phyloP scores from a whole-genome alignment of 1,140 invertebrate genomes.

The Euborellia annulipes region DNA sequence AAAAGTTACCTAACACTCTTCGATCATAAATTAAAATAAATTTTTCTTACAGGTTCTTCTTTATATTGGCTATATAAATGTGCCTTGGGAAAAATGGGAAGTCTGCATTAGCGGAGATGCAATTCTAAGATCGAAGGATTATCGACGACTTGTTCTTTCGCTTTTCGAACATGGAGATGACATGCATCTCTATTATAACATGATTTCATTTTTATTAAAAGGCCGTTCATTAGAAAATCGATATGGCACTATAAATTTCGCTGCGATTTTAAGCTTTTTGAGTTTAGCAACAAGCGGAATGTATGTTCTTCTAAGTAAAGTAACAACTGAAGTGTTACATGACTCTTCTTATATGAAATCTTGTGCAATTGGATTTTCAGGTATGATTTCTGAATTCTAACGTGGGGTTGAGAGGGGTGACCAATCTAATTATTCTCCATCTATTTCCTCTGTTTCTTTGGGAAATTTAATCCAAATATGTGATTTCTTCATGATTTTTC shows the following conservation, averaged over 20 bases:
- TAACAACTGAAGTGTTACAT: conserved; percentile 18
- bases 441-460: too few relatives aligned
- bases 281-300: conserved; percentile 35
- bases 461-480: too few relatives aligned
- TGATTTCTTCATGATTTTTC: too few relatives aligned
- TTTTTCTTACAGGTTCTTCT: conserved; percentile 27
- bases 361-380: conserved; percentile 55
- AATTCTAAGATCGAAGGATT: conserved; percentile 36
- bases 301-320: conserved; percentile 31
- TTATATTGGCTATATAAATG: conserved; percentile 31
- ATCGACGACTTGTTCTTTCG: conserved; percentile 38
- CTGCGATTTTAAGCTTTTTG: conserved; percentile 35
- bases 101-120: conserved; percentile 42
- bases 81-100: conserved; percentile 36
- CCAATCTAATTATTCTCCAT: too few relatives aligned
- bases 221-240: conserved; percentile 37
- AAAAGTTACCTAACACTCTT: conserved; percentile 2
- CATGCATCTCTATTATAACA: conserved; percentile 61
- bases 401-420: too few relatives aligned
- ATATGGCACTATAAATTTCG: conserved; percentile 41
- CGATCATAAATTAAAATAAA: conserved; percentile 1
- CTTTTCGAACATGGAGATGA: conserved; percentile 51
- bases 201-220: conserved; percentile 51
- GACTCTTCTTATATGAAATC: conserved; percentile 29
- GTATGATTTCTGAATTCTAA: too few relatives aligned